phyloP scores from a whole-genome alignment of 64 coral and sea anemone genomes.

The Anthopleura sola region DNA sequence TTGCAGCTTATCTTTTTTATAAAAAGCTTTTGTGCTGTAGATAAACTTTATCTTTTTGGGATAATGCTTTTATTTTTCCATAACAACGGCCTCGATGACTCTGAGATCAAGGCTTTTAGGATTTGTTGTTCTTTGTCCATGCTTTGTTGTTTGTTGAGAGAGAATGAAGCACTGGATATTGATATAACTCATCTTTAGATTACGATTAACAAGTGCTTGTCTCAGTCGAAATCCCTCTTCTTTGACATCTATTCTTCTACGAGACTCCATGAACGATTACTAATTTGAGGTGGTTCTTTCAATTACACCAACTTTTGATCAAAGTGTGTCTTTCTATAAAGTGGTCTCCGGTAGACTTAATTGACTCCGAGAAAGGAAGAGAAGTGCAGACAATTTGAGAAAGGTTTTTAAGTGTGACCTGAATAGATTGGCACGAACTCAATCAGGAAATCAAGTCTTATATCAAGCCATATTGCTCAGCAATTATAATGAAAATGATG shows the following conservation, averaged over 20 bases:
- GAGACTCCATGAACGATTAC: no score
- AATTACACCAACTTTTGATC: no score
- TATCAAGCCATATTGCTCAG: no score
- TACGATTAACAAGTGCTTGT: not conserved
- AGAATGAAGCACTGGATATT: not conserved
- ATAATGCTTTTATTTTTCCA: slow-evolving; percentile 10
- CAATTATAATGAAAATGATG: not conserved
- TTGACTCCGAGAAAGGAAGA: no score
- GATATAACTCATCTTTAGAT: not conserved
- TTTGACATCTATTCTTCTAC: not conserved
- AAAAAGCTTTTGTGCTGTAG: slow-evolving; percentile 2
- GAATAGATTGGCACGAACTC: no score
- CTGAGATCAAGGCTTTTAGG: not conserved
- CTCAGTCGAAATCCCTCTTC: not conserved
- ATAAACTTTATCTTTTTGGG: not conserved
- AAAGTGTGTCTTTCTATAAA: no score
- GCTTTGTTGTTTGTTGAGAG: not conserved
- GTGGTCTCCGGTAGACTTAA: no score
- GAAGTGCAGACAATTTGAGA: no score
- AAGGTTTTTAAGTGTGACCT: no score
- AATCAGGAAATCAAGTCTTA: no score
- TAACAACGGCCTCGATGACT: not conserved
- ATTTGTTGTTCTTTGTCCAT: not conserved
- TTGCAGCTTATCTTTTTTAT: slow-evolving; percentile 2
- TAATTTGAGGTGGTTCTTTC: no score